Evolutionary conservation across 2,888 invertebrate genomes (phyloP), one percentile per base, ranked within the genome.

Genomic region (Ischnus inquisitorius): DNA sequence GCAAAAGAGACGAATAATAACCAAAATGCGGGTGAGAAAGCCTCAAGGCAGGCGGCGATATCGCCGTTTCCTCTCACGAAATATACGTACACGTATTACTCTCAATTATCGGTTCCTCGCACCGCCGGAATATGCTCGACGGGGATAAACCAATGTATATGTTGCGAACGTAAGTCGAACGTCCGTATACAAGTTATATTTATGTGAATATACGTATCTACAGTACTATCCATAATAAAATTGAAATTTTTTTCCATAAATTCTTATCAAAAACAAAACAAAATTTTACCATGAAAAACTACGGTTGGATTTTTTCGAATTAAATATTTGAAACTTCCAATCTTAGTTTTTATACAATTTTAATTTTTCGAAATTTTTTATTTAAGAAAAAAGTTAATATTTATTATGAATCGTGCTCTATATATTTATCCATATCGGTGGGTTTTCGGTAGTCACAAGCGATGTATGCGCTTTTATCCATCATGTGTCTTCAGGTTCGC

Each of bases 51-150:
- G 74, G 68, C 54, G 64, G 77, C 83, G 80, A 84, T 78, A 84
- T 84, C 83, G 74, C 80, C 46, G 76, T 68, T 77, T 80, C 34
- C 65, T 83, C 67, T 80, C 80, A 62, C 72, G 74, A 84, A 72
- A 84, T 80, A 76, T 71, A 62, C 25, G 67, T 68, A 69, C 79
- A 76, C 60, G 77, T 77, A 74, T 77, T 80, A 77, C 80, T 80
- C 77, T 80, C 72, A 84, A 84, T 84, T 84, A 84, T 83, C 77
- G 83, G 77, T 84, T 77, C 72, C 83, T 81, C 78, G 79, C 71
- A 48, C 65, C 69, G 67, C 54, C 68, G 34, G 71, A 83, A 80
- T 80, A 68, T 64, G 25, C 67, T 16, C 39, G 48, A 19, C 54
- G 19, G 57, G 34, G 25, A 67, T 46, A 77, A 22, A 12, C 28